Conservation (phyloP, 2,797 vertebrate genomes). For the Pseudochirops corinnae region DNA sequence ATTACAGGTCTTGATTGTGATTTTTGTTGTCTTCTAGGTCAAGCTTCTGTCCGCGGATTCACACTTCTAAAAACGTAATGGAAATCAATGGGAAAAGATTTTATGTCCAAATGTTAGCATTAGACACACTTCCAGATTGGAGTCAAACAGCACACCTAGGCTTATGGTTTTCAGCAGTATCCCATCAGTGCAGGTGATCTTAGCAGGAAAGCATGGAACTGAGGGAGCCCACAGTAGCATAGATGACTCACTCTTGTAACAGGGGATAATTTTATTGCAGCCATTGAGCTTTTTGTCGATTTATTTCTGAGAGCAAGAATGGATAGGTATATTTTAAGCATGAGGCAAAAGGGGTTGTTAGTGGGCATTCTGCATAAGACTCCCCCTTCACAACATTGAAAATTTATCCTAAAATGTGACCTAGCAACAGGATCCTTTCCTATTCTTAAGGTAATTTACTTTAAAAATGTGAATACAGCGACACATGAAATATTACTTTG, state of each 20-base stretch:
- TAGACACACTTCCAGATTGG: not conserved
- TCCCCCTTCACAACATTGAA: not conserved
- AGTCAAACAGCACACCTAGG: not conserved
- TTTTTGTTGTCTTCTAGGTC: conserved; percentile 10
- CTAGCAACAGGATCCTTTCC: conserved; percentile 28
- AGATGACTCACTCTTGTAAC: not conserved
- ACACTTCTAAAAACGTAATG: not conserved
- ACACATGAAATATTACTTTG: conserved; percentile 64
- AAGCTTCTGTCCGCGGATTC: not conserved
- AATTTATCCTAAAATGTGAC: conserved; percentile 45
- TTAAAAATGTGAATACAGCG: conserved; percentile 55
- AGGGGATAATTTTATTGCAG: conserved; percentile 32
- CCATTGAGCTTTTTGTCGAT: conserved; percentile 58
- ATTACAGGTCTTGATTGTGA: not conserved
- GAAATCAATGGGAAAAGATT: not conserved
- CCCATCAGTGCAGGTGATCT: not conserved
- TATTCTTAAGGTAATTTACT: conserved; percentile 71
- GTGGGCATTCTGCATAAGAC: conserved; percentile 61
- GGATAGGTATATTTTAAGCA: conserved; percentile 58
- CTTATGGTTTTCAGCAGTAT: not conserved
- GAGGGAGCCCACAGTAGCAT: conserved; percentile 13
- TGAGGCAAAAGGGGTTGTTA: conserved; percentile 66
- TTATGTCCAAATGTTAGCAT: not conserved
- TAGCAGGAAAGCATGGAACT: conserved; percentile 38
- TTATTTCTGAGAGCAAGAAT: conserved; percentile 71